phyloP scores from a whole-genome alignment of 2,888 invertebrate genomes.

The Drosophila fulvimacula region DNA sequence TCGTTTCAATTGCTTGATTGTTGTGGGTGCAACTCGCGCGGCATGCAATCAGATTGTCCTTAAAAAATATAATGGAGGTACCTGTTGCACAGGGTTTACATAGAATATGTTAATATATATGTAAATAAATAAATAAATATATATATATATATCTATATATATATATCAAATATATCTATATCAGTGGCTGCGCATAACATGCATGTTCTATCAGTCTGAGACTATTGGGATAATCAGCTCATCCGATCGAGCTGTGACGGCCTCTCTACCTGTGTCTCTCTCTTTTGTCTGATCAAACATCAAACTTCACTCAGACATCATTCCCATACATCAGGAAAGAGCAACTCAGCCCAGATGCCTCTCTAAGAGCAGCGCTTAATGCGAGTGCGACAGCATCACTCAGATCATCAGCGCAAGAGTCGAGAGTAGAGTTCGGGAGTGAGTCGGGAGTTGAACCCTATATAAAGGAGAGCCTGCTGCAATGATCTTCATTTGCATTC shows the following conservation, averaged over 20 bases:
- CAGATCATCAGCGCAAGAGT: not conserved
- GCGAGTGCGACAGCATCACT: not conserved
- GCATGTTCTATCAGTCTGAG: not conserved
- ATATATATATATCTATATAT: not conserved
- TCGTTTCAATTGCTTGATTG: conserved; percentile 65
- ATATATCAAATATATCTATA: not conserved
- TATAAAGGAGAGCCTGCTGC: not conserved
- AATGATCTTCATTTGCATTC: not conserved
- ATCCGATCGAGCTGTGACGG: not conserved
- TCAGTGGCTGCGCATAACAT: no score
- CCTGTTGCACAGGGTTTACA: conserved; percentile 41
- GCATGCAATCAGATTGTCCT: conserved; percentile 47
- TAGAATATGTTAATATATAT: not conserved
- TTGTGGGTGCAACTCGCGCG: conserved; percentile 31
- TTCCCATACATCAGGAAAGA: not conserved
- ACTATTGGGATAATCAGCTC: not conserved
- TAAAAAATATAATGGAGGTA: conserved; percentile 7
- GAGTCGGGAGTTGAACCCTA: not conserved
- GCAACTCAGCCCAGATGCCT: not conserved
- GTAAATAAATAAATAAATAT: no score
- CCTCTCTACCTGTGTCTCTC: no score
- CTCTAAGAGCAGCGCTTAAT: not conserved
- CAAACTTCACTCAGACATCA: not conserved
- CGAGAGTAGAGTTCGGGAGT: not conserved
- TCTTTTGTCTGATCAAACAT: no score